Percentiles rank a stretch among this genome's conserved stretches.
phyloP scores from a whole-genome alignment of 2,888 invertebrate genomes.

The Xanthorhoe spadicearia region DNA sequence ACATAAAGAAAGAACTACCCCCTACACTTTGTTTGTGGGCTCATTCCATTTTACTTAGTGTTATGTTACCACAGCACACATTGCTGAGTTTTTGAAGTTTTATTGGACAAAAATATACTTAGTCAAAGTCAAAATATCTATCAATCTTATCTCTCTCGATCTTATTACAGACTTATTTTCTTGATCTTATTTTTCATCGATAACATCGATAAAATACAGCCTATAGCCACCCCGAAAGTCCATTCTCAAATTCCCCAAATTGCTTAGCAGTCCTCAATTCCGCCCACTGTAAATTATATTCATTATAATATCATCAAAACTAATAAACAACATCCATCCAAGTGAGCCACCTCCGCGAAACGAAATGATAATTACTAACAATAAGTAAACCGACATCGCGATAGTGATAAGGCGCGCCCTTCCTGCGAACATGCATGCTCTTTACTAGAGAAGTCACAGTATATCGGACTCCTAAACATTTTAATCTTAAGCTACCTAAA shows the following conservation, averaged over 20 bases:
- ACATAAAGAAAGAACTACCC: conserved; percentile 74
- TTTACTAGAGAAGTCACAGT: conserved; percentile 23
- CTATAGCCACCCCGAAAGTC: no score
- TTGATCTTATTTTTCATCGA: no score
- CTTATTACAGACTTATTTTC: no score
- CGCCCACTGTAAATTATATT: background rate
- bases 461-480: conserved; percentile 3
- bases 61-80: background rate
- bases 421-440: conserved; percentile 43
- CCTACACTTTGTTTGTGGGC: conserved; percentile 76
- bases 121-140: no score
- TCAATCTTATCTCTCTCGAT: no score
- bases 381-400: conserved; percentile 62
- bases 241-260: no score
- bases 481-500: background rate
- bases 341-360: conserved; percentile 17
- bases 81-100: background rate
- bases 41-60: conserved; percentile 71
- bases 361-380: conserved; percentile 63
- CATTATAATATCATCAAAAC: background rate
- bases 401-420: conserved; percentile 80
- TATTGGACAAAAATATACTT: background rate
- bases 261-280: background rate
- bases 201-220: no score
- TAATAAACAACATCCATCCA: conserved; percentile 8